Percentiles rank a stretch among this genome's conserved stretches.
Conservation (phyloP, 2,888 invertebrate genomes). For the Emesis furor region DNA sequence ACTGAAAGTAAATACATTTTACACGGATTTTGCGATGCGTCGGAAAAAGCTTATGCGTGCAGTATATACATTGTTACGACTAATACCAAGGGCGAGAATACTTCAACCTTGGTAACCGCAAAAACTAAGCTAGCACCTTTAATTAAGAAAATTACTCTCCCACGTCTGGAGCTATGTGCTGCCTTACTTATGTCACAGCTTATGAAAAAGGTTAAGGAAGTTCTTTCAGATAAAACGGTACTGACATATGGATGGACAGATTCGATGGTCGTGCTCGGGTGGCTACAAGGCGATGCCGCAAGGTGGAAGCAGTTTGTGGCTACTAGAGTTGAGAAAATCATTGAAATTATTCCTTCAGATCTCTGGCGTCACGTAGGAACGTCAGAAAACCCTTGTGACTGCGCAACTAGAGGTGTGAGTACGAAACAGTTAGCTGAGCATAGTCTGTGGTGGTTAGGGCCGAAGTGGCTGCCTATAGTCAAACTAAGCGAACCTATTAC, state of each 20-base stretch:
- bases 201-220: slow-evolving; percentile 24
- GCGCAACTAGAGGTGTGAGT: neutral
- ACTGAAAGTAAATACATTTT: neutral
- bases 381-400: neutral
- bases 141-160: slow-evolving; percentile 31
- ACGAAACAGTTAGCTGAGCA: slow-evolving; percentile 17
- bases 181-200: slow-evolving; percentile 33
- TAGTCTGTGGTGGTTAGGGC: slow-evolving; percentile 25
- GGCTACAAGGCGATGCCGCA: slow-evolving; percentile 39
- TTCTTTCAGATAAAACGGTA: neutral
- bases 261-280: slow-evolving; percentile 32
- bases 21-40: slow-evolving; percentile 12
- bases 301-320: slow-evolving; percentile 65
- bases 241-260: slow-evolving; percentile 31
- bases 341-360: neutral
- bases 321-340: slow-evolving; percentile 42
- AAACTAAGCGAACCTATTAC: neutral
- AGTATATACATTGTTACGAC: neutral
- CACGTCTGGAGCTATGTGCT: slow-evolving; percentile 22
- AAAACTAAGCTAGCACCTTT: slow-evolving; percentile 41
- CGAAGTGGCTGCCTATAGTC: neutral
- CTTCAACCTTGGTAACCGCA: slow-evolving; percentile 25
- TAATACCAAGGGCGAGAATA: slow-evolving; percentile 18
- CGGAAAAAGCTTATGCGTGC: neutral
- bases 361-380: neutral